These are phyloP conservation scores for Thalassoma bifasciatum DNA, from an alignment of 2,113 vertebrate species.

Conservation along the genomic window DNA sequence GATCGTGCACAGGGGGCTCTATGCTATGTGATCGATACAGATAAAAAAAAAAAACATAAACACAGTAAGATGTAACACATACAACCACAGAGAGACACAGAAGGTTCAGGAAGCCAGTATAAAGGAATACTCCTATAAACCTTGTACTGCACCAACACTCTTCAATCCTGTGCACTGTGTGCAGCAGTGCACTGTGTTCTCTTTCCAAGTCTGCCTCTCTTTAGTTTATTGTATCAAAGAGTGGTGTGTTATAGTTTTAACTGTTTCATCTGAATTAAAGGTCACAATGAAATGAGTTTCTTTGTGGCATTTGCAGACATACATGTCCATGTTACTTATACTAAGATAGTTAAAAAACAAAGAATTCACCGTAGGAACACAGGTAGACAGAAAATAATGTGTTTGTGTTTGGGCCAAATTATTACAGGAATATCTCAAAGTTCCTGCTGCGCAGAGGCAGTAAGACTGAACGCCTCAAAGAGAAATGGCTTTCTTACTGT, in stretches of 20 bases:
- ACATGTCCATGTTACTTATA: constrained; percentile 9
- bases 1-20: constrained; percentile 32
- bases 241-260: constrained; percentile 48
- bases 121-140: constrained; percentile 14
- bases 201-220: constrained; percentile 10
- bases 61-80: not conserved
- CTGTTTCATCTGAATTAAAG: constrained; percentile 55
- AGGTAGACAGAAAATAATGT: not conserved
- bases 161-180: not conserved
- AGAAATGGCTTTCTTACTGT: constrained; percentile 50
- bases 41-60: constrained; percentile 1
- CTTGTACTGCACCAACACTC: constrained; percentile 23
- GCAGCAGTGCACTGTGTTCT: constrained; percentile 37
- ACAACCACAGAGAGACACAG: constrained; percentile 12
- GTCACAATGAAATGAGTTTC: constrained; percentile 38
- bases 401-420: constrained; percentile 17
- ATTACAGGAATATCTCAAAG: constrained; percentile 23
- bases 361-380: not conserved
- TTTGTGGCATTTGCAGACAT: constrained; percentile 46
- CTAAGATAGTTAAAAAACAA: constrained; percentile 18
- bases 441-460: constrained; percentile 10
- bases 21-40: constrained; percentile 19
- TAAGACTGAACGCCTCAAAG: constrained; percentile 47
- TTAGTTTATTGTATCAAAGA: constrained; percentile 45
- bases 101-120: constrained; percentile 8